Percentiles rank a stretch among this genome's conserved stretches.
phyloP scores from a whole-genome alignment of 2,113 vertebrate genomes.

The Raja brachyura region DNA sequence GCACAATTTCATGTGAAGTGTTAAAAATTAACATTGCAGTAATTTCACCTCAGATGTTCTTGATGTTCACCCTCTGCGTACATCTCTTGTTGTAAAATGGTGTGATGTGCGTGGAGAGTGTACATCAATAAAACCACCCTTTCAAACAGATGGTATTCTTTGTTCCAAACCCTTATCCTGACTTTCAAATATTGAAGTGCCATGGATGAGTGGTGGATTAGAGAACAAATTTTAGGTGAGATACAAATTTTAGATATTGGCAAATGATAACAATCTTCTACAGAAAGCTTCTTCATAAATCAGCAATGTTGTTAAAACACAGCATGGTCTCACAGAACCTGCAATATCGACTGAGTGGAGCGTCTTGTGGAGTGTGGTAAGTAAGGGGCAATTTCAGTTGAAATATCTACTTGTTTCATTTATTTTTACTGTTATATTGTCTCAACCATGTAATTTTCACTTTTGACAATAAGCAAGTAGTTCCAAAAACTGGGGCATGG shows the following conservation, averaged over 20 bases:
- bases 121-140: conserved; percentile 9
- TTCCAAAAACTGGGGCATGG: too few relatives aligned
- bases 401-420: too few relatives aligned
- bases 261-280: background rate
- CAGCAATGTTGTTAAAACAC: too few relatives aligned
- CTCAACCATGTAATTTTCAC: too few relatives aligned
- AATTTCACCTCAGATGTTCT: conserved; percentile 15
- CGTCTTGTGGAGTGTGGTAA: too few relatives aligned
- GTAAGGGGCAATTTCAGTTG: too few relatives aligned
- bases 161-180: background rate
- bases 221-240: background rate
- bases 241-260: conserved; percentile 2
- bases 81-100: background rate
- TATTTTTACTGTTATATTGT: too few relatives aligned
- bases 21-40: conserved; percentile 18
- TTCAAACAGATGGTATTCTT: background rate
- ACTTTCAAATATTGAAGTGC: background rate
- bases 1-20: background rate
- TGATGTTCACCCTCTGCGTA: background rate
- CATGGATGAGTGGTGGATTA: background rate
- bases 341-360: too few relatives aligned
- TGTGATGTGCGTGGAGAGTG: background rate
- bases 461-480: too few relatives aligned
- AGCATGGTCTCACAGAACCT: too few relatives aligned
- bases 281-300: background rate